Evolutionary conservation across 2,888 invertebrate genomes (phyloP), one percentile per base, ranked within the genome.

Genomic region (Synanthedon andrenaeformis): DNA sequence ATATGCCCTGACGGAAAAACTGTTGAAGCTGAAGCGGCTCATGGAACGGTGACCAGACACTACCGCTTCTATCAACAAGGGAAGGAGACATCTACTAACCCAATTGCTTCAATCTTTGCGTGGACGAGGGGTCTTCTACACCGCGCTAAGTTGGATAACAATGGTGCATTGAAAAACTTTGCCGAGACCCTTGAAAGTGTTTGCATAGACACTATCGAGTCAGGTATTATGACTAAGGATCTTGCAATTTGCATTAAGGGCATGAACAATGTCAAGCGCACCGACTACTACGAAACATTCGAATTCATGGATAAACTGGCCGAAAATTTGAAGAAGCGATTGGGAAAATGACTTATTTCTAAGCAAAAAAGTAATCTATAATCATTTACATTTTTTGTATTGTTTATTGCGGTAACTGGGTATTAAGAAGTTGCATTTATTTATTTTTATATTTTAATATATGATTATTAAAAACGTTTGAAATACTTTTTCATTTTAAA

Each of bases 81-180:
- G 60, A 95, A 98, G 79, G 98, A 98, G 85, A 99, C 99, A 0
- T 98, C 98, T 41, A 99, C 99, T 52, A 99, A 99, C 82, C 97
- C 99, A 0, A 98, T 99, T 70, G 99, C 99, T 19, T 99, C 98
- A 0, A 99, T 99, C 70, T 99, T 98, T 82, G 99, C 99, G 1
- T 99, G 99, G 99, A 96, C 97, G 0, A 91, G 93, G 65, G 99
- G 98, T 51, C 89, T 99, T 4, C 82, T 95, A 53, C 99, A 99
- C 74, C 92, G 99, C 56, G 99, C 98, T 55, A 96, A 97, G 72
- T 88, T 99, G 59, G 99, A 99, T 74, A 89, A 92, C 63, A 99
- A 99, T 72, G 71, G 80, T 6, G 89, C 89, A 52, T 89, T 98
- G 51, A 89, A 90, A 61, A 89, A 90, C 55, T 99, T 98, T 75